phyloP scores from a whole-genome alignment of 2,113 vertebrate species.

The Cyanoderma ruficeps region DNA sequence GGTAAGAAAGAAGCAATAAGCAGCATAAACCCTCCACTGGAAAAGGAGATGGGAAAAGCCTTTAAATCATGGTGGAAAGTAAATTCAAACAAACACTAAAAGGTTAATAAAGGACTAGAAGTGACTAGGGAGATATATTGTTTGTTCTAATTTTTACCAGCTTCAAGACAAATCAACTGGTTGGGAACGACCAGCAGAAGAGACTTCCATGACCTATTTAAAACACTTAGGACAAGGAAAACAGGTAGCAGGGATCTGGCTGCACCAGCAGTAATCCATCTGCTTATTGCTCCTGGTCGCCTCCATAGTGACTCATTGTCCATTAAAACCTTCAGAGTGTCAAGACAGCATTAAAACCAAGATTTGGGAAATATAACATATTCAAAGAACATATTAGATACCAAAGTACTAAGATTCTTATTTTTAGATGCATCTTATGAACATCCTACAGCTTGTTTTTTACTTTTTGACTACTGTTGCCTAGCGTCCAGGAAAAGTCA shows the following conservation, averaged over 20 bases:
- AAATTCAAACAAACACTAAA: background rate
- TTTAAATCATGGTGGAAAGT: background rate
- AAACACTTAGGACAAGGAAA: background rate
- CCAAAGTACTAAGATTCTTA: background rate
- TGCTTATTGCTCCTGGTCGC: background rate
- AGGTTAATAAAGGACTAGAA: slow-evolving; percentile 12
- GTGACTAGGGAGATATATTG: background rate
- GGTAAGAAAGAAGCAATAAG: background rate
- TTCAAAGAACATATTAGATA: background rate
- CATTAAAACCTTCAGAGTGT: background rate
- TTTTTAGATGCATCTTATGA: slow-evolving; percentile 59
- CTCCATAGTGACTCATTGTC: background rate
- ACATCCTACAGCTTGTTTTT: slow-evolving; percentile 66
- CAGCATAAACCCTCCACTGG: background rate
- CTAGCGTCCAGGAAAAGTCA: slow-evolving; percentile 64
- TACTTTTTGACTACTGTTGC: slow-evolving; percentile 69
- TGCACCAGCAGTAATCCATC: background rate
- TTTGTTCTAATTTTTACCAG: background rate
- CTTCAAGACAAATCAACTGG: background rate
- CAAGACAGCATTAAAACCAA: background rate
- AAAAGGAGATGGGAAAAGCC: slow-evolving; percentile 20
- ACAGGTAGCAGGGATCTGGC: background rate
- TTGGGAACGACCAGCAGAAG: background rate
- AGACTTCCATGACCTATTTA: background rate
- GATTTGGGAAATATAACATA: background rate